Conservation (phyloP, 2,888 invertebrate genomes). For the Apamea sordens region DNA sequence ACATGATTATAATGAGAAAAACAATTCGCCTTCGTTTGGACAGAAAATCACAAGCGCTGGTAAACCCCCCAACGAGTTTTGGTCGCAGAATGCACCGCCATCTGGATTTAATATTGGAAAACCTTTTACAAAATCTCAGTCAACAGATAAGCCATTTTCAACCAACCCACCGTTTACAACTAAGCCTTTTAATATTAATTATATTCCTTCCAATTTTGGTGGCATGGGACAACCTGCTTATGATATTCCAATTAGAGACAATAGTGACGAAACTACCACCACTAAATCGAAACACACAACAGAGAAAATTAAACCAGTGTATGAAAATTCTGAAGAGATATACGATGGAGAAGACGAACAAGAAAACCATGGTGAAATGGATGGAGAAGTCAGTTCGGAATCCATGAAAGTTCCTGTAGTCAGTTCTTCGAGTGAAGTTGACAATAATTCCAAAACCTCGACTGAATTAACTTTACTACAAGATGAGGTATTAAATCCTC, state of each 20-base stretch:
- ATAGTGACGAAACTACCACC: slow-evolving; percentile 83
- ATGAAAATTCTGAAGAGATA: slow-evolving; percentile 86
- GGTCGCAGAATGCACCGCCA: slow-evolving; percentile 74
- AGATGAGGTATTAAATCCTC: slow-evolving; percentile 74
- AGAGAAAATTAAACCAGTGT: slow-evolving; percentile 79
- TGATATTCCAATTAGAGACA: slow-evolving; percentile 87
- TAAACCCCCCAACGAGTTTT: slow-evolving; percentile 84
- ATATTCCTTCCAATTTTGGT: slow-evolving; percentile 82
- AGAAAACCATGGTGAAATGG: slow-evolving; percentile 76
- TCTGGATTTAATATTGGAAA: slow-evolving; percentile 81
- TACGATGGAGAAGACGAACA: slow-evolving; percentile 85
- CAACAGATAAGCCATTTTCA: slow-evolving; percentile 69
- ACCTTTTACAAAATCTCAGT: slow-evolving; percentile 80
- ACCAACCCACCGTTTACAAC: slow-evolving; percentile 72
- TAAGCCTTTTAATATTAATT: slow-evolving; percentile 78
- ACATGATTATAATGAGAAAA: slow-evolving; percentile 77
- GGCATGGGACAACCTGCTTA: slow-evolving; percentile 83
- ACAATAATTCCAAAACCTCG: slow-evolving; percentile 68
- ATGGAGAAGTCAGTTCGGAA: slow-evolving; percentile 86
- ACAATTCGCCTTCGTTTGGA: slow-evolving; percentile 80
- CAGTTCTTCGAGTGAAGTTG: slow-evolving; percentile 80
- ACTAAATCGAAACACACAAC: slow-evolving; percentile 66
- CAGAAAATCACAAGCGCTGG: slow-evolving; percentile 84
- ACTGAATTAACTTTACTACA: slow-evolving; percentile 75
- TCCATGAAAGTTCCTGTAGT: slow-evolving; percentile 87